Conservation (phyloP, 2,113 vertebrate species). For the Cervus canadensis region DNA sequence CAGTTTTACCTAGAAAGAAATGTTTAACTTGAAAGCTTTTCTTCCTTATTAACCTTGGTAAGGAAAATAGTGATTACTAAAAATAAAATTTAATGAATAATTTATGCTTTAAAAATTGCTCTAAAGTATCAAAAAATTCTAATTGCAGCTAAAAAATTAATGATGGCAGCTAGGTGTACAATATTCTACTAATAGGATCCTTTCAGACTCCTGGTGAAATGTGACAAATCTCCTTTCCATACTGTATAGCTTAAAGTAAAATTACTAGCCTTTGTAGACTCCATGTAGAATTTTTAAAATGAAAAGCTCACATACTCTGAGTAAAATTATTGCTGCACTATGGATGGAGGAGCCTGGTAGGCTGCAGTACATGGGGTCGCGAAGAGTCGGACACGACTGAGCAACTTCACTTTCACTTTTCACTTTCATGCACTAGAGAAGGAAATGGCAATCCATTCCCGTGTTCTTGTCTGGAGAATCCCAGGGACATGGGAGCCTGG, state of each 20-base stretch:
- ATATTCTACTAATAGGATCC: background rate
- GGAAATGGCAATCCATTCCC: background rate
- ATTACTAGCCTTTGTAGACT: background rate
- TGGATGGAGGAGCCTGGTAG: background rate
- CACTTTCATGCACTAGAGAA: background rate
- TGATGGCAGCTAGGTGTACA: background rate
- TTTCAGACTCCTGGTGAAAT: background rate
- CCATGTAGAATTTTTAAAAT: background rate
- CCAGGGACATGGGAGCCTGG: background rate
- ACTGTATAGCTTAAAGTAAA: background rate
- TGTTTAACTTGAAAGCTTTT: background rate
- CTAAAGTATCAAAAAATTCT: background rate
- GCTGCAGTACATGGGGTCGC: background rate
- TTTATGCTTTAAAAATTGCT: background rate
- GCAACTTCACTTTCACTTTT: background rate
- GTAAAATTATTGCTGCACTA: background rate
- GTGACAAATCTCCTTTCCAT: background rate
- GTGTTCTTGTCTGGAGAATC: background rate
- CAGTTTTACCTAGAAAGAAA: background rate
- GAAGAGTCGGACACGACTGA: accelerated
- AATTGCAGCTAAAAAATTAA: background rate
- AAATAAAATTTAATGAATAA: background rate
- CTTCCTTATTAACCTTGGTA: background rate
- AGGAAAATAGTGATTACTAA: background rate
- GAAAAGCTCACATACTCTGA: background rate